Percentiles rank a stretch among this genome's conserved stretches.
Conservation (phyloP, 2,113 vertebrate genomes). For the Gulo gulo region DNA sequence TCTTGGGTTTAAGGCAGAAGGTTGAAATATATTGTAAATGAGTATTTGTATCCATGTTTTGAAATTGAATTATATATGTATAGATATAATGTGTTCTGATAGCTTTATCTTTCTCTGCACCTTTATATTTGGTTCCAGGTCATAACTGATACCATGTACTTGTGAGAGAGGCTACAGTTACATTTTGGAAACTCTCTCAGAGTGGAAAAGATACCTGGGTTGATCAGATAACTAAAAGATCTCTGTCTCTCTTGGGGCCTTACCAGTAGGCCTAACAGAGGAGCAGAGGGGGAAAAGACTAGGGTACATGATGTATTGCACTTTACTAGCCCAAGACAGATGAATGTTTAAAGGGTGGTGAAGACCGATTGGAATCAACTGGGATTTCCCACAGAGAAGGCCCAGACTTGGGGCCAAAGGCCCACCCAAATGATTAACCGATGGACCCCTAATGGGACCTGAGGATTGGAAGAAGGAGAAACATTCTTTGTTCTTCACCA, state of each 20-base stretch:
- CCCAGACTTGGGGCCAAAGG: background rate
- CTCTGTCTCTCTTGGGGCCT: conserved; percentile 31
- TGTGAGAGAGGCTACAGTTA: conserved; percentile 7
- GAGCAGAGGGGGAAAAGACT: background rate
- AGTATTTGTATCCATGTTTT: conserved; percentile 47
- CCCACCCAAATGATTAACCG: background rate
- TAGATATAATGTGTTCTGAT: conserved; percentile 57
- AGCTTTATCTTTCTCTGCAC: conserved; percentile 4
- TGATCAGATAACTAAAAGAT: conserved; percentile 50
- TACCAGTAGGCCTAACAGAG: background rate
- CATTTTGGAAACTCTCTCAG: conserved; percentile 46
- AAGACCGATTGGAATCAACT: background rate
- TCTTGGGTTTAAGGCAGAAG: conserved; percentile 48
- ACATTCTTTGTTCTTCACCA: background rate
- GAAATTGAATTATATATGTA: conserved; percentile 47
- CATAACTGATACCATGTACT: background rate
- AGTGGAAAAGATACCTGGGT: conserved; percentile 48
- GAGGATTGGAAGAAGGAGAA: background rate
- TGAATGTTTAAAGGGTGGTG: conserved; percentile 55
- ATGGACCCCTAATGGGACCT: background rate
- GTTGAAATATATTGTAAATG: conserved; percentile 50
- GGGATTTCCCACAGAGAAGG: background rate
- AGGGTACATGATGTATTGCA: conserved; percentile 62
- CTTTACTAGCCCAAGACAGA: conserved; percentile 64
- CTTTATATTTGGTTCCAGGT: conserved; percentile 44